phyloP scores from a whole-genome alignment of 2,113 vertebrate species.

The Centropus bengalensis region DNA sequence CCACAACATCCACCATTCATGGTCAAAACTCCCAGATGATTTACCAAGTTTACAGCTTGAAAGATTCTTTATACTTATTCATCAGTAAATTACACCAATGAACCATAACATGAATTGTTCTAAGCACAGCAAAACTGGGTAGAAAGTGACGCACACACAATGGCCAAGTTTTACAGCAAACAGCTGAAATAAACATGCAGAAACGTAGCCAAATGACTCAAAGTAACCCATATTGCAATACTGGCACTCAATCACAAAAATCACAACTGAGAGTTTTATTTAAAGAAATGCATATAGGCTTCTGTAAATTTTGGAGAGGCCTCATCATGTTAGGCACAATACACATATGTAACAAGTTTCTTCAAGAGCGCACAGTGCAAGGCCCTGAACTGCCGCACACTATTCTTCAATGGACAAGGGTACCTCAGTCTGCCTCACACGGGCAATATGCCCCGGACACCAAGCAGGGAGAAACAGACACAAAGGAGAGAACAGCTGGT shows the following conservation, averaged over 20 bases:
- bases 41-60: neutral
- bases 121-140: neutral
- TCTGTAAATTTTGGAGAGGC: neutral
- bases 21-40: neutral
- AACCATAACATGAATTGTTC: neutral
- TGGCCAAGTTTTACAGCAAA: neutral
- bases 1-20: neutral
- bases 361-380: neutral
- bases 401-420: neutral
- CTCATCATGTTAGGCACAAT: neutral
- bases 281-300: neutral
- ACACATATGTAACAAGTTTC: neutral
- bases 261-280: neutral
- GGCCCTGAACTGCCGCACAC: neutral
- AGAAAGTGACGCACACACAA: neutral
- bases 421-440: neutral
- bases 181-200: neutral
- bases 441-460: accelerated
- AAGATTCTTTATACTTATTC: neutral
- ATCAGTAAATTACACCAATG: neutral
- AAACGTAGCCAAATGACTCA: neutral
- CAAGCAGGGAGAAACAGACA: neutral
- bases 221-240: neutral
- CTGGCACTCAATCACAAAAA: neutral
- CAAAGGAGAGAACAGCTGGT: neutral